Percentiles rank a stretch among this genome's conserved stretches.
These are phyloP conservation scores for Ancistrus triradiatus DNA, from an alignment of 2,113 vertebrate genomes.

Conservation along the genomic window DNA sequence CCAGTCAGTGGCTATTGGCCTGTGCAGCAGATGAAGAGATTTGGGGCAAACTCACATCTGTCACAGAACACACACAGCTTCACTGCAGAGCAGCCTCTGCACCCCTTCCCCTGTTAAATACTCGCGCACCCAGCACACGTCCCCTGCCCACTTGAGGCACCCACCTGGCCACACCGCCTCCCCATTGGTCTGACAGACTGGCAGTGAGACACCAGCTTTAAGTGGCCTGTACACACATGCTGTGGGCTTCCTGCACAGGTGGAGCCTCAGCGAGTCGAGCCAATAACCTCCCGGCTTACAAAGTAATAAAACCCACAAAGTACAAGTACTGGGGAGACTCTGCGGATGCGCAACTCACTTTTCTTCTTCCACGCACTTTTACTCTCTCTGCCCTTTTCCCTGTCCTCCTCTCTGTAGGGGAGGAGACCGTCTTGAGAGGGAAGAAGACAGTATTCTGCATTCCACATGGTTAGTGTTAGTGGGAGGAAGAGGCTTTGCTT, in stretches of 20 bases:
- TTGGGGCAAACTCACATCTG: slow-evolving; percentile 80
- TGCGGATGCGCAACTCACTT: too few species aligned
- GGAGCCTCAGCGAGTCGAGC: slow-evolving; percentile 44
- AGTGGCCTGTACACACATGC: slow-evolving; percentile 48
- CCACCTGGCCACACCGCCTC: slow-evolving; percentile 46
- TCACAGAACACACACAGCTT: slow-evolving; percentile 70
- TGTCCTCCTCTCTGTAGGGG: slow-evolving; percentile 15
- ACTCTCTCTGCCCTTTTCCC: slow-evolving; percentile 17
- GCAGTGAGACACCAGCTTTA: slow-evolving; percentile 50
- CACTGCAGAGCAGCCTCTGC: slow-evolving; percentile 58
- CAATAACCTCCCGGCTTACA: slow-evolving; percentile 9
- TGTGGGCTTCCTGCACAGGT: slow-evolving; percentile 32
- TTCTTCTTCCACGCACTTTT: too few species aligned
- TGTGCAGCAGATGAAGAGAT: slow-evolving; percentile 84
- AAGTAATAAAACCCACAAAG: neutral
- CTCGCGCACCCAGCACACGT: neutral
- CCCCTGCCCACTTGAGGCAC: slow-evolving; percentile 25
- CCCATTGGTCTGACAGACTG: slow-evolving; percentile 56
- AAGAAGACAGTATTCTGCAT: slow-evolving; percentile 10
- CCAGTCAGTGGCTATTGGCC: slow-evolving; percentile 84
- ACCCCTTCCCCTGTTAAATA: slow-evolving; percentile 29
- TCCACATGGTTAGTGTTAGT: slow-evolving; percentile 22
- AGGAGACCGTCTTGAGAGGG: slow-evolving; percentile 12
- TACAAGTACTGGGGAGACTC: too few species aligned
- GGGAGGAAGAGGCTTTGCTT: slow-evolving; percentile 47